Percentiles rank a stretch among this genome's conserved stretches.
Evolutionary conservation across 2,888 invertebrate species (phyloP).

Genomic region (Stratiomys singularior): DNA sequence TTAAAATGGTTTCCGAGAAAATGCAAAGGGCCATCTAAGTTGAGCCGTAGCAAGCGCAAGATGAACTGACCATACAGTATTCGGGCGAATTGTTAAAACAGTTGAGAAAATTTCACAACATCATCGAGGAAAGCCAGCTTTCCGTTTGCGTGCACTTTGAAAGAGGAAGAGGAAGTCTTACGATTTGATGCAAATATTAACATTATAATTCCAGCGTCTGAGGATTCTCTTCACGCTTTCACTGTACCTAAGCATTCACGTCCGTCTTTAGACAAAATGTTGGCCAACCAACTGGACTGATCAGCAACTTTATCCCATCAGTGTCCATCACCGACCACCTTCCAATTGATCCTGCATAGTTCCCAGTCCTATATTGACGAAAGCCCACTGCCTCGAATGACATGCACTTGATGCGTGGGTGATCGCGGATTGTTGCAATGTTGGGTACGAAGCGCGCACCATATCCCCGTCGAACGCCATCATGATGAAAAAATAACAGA

Average conservation of each 20-base stretch:
- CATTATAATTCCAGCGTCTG: no score
- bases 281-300: constrained; percentile 1
- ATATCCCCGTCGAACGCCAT: constrained; percentile 12
- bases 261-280: no score
- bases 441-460: constrained; percentile 3
- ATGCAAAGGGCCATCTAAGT: constrained; percentile 35
- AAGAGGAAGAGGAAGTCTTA: no score
- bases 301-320: neutral
- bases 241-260: no score
- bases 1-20: constrained; percentile 52
- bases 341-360: neutral
- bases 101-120: no score
- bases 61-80: constrained; percentile 25
- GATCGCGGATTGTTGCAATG: constrained; percentile 46
- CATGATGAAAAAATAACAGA: constrained; percentile 15
- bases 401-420: constrained; percentile 51
- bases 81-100: no score
- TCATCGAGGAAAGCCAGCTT: no score
- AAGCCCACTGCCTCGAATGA: constrained; percentile 24
- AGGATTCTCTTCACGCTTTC: no score
- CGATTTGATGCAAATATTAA: no score
- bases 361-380: neutral
- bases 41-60: neutral
- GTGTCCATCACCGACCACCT: neutral
- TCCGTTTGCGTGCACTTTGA: no score